phyloP scores from a whole-genome alignment of 1,140 invertebrate species.

The Diorhabda carinulata region DNA sequence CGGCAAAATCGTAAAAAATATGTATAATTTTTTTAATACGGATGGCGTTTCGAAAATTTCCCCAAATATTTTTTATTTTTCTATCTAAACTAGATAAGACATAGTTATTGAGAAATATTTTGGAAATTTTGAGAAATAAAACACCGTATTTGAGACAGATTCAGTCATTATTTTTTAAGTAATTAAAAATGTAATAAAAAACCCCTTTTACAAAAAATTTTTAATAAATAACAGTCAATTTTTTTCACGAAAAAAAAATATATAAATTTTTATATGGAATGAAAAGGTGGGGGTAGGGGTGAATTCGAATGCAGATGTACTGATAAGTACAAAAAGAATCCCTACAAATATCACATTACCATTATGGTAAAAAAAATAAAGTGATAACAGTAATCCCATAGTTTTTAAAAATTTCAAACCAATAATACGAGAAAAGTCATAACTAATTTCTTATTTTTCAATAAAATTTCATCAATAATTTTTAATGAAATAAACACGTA shows the following conservation, averaged over 20 bases:
- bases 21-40: too few relatives aligned
- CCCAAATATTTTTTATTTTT: too few relatives aligned
- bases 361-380: not conserved
- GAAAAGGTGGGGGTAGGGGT: not conserved
- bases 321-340: not conserved
- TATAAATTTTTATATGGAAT: slow-evolving; percentile 9
- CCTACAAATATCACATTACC: not conserved
- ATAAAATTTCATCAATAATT: too few relatives aligned
- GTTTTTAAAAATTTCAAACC: too few relatives aligned
- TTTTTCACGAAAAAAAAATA: slow-evolving; percentile 15
- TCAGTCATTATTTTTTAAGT: slow-evolving; percentile 18
- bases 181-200: slow-evolving; percentile 19
- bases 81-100: too few relatives aligned
- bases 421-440: too few relatives aligned
- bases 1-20: too few relatives aligned
- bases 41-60: too few relatives aligned
- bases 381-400: too few relatives aligned
- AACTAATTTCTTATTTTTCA: too few relatives aligned
- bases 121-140: slow-evolving; percentile 17
- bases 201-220: slow-evolving; percentile 11
- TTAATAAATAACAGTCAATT: slow-evolving; percentile 15
- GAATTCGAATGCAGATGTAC: not conserved
- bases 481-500: too few relatives aligned
- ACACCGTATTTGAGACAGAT: slow-evolving; percentile 10
- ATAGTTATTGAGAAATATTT: not conserved